Evolutionary conservation across 2,797 vertebrate species (phyloP).

Genomic region (Micrastur ruficollis): DNA sequence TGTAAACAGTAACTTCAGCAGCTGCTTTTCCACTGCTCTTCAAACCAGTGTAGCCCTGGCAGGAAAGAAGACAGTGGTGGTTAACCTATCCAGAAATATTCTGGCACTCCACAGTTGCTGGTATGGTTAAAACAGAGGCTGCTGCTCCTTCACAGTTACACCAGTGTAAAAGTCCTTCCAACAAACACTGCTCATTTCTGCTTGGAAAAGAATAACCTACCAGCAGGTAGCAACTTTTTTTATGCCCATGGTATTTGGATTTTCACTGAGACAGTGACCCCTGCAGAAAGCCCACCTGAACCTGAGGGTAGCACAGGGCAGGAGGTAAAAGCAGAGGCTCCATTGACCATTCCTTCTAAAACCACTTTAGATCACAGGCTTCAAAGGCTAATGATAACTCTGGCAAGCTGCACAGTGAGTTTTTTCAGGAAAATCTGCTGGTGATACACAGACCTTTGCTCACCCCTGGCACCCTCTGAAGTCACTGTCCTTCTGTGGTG

Average conservation of each 20-base stretch:
- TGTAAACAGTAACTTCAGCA: not conserved
- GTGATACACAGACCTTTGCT: not conserved
- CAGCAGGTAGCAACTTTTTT: not conserved
- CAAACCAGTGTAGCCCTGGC: not conserved
- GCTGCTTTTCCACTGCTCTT: not conserved
- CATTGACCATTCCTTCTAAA: not conserved
- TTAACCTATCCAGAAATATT: not conserved
- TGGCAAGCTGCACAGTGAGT: not conserved
- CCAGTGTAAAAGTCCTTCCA: not conserved
- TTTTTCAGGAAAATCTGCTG: not conserved
- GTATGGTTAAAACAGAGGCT: not conserved
- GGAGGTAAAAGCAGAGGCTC: not conserved
- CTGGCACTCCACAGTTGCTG: not conserved
- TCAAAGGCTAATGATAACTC: not conserved
- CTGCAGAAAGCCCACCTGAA: not conserved
- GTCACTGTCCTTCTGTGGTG: not conserved
- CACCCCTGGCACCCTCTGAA: not conserved
- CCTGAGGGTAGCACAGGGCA: not conserved
- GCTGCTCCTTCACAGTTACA: not conserved
- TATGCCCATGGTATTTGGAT: not conserved
- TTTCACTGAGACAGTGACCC: not conserved
- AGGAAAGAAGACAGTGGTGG: not conserved
- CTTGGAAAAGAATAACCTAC: not conserved
- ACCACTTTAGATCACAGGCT: not conserved
- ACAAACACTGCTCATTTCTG: not conserved